Percentiles rank a stretch among this genome's conserved stretches.
Conservation (phyloP, 2,113 vertebrate species). For the Myrmophylax atrothorax region DNA sequence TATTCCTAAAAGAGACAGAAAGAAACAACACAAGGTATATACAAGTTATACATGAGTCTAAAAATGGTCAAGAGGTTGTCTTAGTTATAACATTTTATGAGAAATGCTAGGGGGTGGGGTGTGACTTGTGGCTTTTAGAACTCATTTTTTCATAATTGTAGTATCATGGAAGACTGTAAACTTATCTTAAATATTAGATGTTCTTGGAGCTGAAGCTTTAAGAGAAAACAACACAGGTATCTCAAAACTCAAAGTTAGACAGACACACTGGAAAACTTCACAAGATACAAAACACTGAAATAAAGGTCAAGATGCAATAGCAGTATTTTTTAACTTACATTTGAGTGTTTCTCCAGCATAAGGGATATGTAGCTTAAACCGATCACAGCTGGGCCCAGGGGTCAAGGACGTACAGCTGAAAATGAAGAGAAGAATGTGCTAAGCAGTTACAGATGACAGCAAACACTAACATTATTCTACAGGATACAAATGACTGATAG, state of each 20-base stretch:
- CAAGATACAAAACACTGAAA: rapidly evolving
- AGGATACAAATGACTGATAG: neutral
- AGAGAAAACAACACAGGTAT: neutral
- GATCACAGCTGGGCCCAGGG: constrained; percentile 93
- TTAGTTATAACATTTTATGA: neutral
- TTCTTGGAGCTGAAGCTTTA: neutral
- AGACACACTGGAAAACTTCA: neutral
- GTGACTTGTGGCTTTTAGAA: neutral
- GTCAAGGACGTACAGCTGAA: constrained; percentile 92
- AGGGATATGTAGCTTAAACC: constrained; percentile 97
- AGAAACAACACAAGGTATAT: neutral
- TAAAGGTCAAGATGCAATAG: neutral
- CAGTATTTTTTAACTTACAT: constrained; percentile 82
- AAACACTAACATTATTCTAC: neutral
- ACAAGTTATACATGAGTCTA: neutral
- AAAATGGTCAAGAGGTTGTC: neutral
- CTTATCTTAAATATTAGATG: neutral
- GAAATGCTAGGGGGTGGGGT: neutral
- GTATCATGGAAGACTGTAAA: neutral
- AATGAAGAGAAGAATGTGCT: neutral
- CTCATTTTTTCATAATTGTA: neutral
- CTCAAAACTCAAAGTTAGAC: neutral
- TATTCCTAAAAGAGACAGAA: neutral
- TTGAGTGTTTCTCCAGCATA: constrained; percentile 98
- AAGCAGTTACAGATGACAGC: neutral